Evolutionary conservation across 2,888 invertebrate species (phyloP), one percentile per base, ranked within the genome.

Genomic region (Polydrusus pterygomalis): DNA sequence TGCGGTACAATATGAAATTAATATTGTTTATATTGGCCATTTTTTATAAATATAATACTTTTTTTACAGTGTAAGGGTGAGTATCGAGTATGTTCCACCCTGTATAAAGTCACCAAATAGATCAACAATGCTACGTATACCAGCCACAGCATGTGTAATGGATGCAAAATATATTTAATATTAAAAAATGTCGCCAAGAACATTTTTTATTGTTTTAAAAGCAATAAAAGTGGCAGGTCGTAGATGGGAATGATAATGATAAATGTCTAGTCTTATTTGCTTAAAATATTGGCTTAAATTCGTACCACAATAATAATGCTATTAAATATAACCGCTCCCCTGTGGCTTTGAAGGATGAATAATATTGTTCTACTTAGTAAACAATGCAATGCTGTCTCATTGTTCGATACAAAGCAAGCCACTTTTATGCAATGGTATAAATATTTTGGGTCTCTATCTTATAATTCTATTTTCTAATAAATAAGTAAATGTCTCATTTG

Each of bases 281-380:
- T 20, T 47, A 63, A 63, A 63, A 45, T 63, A 63, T 63, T 63
- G 63, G 63, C 45, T 47, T 47, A 45, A 63, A 63, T 63, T 63
- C 63, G 45, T 63, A 45, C 47, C 30, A 63, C 47, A 63, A 63
- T 63, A 63, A 63, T 63, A 63, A 63, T 63, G 63, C 63, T 63
- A 63, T 63, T 63, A 63, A 45, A 63, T 47, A 47, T 63, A 43
- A 63, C 63, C 63, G 63, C 45, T 63, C 63, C 63, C 63, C 63
- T 45, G 63, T 63, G 63, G 63, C 47, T 63, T 30, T 47, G 63
- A 45, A 47, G 63, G 47, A 45, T 63, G 63, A 63, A 47, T 63
- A 63, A 63, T 63, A 47, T 47, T 63, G 63, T 45, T 63, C 63
- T 63, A 63, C 63, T 63, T 63, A 63, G 30, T 63, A 47, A 63